These are phyloP conservation scores for Gallinago jamesoni DNA, from an alignment of 2,113 vertebrate species.

Conservation along the genomic window DNA sequence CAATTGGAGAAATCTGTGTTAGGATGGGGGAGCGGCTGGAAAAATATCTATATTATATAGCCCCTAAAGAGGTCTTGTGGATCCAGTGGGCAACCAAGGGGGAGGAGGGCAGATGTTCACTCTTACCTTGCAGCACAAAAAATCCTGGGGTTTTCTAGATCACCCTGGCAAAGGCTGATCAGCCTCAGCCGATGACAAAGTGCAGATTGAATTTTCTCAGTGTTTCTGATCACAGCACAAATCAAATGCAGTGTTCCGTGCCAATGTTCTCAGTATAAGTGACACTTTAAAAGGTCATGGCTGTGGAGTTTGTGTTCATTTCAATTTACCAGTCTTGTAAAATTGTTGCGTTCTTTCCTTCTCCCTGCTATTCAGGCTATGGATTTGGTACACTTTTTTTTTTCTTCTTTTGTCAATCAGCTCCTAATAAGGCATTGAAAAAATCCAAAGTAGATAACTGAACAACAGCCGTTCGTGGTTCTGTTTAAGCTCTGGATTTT, in stretches of 20 bases:
- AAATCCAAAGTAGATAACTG: not conserved
- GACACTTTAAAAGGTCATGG: slow-evolving; percentile 53
- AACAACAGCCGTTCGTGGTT: not conserved
- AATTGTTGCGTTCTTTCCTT: slow-evolving; percentile 8
- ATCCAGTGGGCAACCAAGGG: not conserved
- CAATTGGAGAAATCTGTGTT: not conserved
- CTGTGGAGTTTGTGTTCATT: slow-evolving; percentile 5
- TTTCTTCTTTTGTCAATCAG: not conserved
- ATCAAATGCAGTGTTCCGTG: slow-evolving; percentile 30
- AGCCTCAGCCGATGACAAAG: not conserved
- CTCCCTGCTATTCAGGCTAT: not conserved
- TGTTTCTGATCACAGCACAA: slow-evolving; percentile 13
- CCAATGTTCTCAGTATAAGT: not conserved
- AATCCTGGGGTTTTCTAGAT: not conserved
- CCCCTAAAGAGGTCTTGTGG: not conserved
- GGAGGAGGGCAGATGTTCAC: not conserved
- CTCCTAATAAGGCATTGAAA: not conserved
- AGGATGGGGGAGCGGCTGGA: not conserved
- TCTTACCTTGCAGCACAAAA: not conserved
- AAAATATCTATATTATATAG: not conserved
- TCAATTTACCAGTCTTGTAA: slow-evolving; percentile 24
- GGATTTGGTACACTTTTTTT: not conserved
- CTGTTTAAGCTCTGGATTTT: not conserved
- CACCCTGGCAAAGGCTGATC: not conserved
- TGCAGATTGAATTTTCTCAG: slow-evolving; percentile 18